A percentile compares a stretch with the other conserved stretches of the same genome.
Conservation (phyloP, 2,113 vertebrate species). For the Psettodes erumei region DNA sequence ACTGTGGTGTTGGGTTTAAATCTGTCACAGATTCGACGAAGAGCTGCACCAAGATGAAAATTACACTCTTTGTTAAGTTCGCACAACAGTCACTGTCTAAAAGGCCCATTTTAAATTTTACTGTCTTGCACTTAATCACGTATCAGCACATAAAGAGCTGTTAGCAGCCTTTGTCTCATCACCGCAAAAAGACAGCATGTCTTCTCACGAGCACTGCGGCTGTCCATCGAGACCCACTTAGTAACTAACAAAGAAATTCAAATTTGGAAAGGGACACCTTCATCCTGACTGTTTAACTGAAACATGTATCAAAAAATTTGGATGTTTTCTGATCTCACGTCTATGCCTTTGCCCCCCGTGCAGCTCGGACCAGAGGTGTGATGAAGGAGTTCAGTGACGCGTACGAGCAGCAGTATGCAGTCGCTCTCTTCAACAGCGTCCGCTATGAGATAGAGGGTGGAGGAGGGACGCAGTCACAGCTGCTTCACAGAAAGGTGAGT, state of each 20-base stretch:
- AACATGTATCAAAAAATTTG: no score
- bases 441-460: conserved; percentile 93
- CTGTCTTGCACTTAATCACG: background rate
- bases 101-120: conserved; percentile 28
- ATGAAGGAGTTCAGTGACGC: conserved; percentile 86
- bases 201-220: background rate
- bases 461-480: conserved; percentile 87
- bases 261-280: no score
- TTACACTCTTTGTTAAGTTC: background rate
- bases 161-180: conserved; percentile 17
- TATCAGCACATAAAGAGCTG: conserved; percentile 34
- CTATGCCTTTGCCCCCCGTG: conserved; percentile 26
- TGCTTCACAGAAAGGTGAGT: conserved; percentile 93
- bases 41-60: background rate
- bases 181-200: background rate
- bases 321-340: conserved; percentile 2
- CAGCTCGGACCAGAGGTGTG: conserved; percentile 87
- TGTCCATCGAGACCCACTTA: background rate
- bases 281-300: no score
- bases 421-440: conserved; percentile 93
- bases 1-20: background rate
- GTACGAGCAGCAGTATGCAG: conserved; percentile 90
- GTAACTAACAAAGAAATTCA: conserved; percentile 9
- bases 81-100: background rate
- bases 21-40: background rate